Base-by-base conservation (phyloP, 2,113 vertebrate genomes). In the Cynoglossus semilaevis region DNA sequence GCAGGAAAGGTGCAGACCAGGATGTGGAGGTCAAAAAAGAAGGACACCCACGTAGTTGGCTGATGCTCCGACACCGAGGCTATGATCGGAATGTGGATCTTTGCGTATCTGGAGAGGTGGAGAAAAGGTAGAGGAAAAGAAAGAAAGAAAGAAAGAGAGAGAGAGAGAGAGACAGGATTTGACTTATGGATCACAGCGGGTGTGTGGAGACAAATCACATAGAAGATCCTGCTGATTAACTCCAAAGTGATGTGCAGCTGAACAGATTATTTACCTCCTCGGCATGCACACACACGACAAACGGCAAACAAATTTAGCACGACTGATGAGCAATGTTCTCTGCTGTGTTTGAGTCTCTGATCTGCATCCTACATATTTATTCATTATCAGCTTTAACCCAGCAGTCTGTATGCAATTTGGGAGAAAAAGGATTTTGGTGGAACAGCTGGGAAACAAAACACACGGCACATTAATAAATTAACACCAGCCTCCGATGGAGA, bases 21-120 rank as follows among this genome's bases (percentile, higher is more conserved):
- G 91, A 98, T 99, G 91, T 99, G 97, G 55, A 99, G 96, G 91
- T 99, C 97, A 83, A 98, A 98, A 91, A 98, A 98, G 92, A 98
- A 98, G 81, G 96, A 98, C 66, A 98, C 95, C 96, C 95, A 98
- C 47, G 96, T 98, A 53, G 96, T 99, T 72, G 95, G 97, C 72
- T 99, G 97, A 91, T 99, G 97, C 83, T 99, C 97, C 36, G 97
- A 99, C 74, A 99, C 96, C 0, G 97, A 99, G 37, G 97, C 97
- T 78, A 99, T 99, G 90, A 99, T 99, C 76, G 97, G 97, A 88
- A 99, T 99, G 91, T 99, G 97, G 91, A 99, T 97, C 93, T 99
- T 99, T 71, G 97, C 97, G 69, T 99, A 99, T 88, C 97, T 99
- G 89, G 66, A 18, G 29, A 9, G 42, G 17, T 50, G 3, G 5